phyloP scores from a whole-genome alignment of 2,888 invertebrate genomes.

The Hydraecia micacea region DNA sequence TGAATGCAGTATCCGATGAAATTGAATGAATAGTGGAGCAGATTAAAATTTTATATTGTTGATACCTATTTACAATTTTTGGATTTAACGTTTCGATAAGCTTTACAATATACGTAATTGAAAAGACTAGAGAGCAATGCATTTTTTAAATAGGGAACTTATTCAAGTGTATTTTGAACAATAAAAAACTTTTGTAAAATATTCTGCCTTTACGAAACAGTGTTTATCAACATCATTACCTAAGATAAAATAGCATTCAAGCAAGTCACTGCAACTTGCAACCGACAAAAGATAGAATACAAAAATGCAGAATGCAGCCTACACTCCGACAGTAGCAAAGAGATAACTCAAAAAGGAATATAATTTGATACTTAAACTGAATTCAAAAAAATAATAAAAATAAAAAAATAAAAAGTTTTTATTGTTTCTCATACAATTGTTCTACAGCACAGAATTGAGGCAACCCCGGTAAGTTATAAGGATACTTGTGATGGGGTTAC shows the following conservation, averaged over 20 bases:
- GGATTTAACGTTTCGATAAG: neutral
- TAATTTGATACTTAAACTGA: conserved; percentile 62
- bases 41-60: neutral
- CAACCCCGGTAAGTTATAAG: too few species aligned
- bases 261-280: conserved; percentile 25
- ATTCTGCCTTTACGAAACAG: neutral
- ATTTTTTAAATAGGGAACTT: neutral
- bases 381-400: too few species aligned
- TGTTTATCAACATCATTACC: conserved; percentile 5
- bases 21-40: neutral
- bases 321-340: conserved; percentile 45
- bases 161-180: neutral
- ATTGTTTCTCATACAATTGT: too few species aligned
- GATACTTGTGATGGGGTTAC: too few species aligned
- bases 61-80: neutral
- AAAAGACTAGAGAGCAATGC: neutral
- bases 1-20: conserved; percentile 4
- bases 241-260: conserved; percentile 24
- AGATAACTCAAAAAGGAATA: conserved; percentile 63
- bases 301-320: conserved; percentile 38
- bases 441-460: too few species aligned
- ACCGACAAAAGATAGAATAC: conserved; percentile 9
- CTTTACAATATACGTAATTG: neutral
- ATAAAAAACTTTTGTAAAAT: conserved; percentile 1
- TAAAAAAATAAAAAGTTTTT: too few species aligned